Conservation (phyloP, 2,113 vertebrate genomes). For the Stegostoma tigrinum region DNA sequence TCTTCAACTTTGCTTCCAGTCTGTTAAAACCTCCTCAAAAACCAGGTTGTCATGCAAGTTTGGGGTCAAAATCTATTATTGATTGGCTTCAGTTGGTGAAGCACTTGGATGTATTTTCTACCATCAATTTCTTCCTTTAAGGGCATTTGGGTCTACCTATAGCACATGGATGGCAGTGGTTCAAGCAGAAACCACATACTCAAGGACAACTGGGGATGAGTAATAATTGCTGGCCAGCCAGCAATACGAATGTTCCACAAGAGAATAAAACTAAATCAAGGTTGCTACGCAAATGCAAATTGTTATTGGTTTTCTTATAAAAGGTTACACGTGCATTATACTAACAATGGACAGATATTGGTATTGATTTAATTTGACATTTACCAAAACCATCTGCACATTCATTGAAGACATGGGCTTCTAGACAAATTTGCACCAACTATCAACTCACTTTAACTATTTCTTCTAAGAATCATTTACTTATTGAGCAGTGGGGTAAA, state of each 20-base stretch:
- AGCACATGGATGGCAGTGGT: no score
- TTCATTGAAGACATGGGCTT: background rate
- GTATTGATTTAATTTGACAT: background rate
- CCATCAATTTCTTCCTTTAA: no score
- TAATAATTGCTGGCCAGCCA: no score
- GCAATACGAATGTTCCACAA: no score
- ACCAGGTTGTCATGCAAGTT: background rate
- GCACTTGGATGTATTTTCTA: background rate
- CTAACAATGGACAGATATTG: background rate
- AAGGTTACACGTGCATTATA: background rate
- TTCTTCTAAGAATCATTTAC: background rate
- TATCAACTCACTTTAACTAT: background rate
- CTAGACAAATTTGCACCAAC: background rate
- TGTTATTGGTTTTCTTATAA: background rate
- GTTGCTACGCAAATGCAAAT: background rate
- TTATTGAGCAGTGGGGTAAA: background rate
- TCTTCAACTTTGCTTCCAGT: background rate
- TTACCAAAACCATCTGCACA: background rate
- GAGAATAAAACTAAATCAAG: background rate
- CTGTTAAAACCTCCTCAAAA: background rate
- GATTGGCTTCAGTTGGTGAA: background rate
- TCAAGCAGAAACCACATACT: no score
- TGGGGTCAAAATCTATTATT: background rate
- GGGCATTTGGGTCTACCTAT: no score
- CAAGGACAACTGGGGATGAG: no score